A percentile compares a stretch with the other conserved stretches of the same genome.
phyloP scores from a whole-genome alignment of 2,797 vertebrate genomes.

The Parauchenoglanis ngamensis region DNA sequence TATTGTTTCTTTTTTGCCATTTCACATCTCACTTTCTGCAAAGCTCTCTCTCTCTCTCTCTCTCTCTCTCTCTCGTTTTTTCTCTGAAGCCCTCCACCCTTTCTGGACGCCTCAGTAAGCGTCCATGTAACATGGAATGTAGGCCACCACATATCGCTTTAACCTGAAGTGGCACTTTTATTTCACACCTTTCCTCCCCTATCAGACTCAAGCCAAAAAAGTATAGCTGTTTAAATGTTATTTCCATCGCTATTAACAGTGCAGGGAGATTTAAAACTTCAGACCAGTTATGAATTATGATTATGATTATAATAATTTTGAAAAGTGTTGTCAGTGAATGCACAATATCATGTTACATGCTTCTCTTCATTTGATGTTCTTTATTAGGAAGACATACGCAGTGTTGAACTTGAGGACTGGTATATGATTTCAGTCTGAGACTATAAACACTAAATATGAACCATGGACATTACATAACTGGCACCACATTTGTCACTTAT shows the following conservation, averaged over 20 bases:
- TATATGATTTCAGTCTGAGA: not conserved
- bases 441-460: not conserved
- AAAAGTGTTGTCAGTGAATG: constrained; percentile 19
- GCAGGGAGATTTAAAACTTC: constrained; percentile 4
- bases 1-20: too few species aligned
- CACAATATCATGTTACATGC: not conserved
- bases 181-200: constrained; percentile 43
- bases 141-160: constrained; percentile 39
- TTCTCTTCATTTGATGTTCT: not conserved
- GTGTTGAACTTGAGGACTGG: not conserved
- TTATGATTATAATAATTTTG: not conserved
- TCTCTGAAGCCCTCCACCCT: constrained; percentile 21
- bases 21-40: too few species aligned
- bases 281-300: not conserved
- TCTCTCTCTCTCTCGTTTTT: not conserved
- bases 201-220: constrained; percentile 41
- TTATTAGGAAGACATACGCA: not conserved
- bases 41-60: not conserved
- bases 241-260: constrained; percentile 6
- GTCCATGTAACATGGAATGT: constrained; percentile 34
- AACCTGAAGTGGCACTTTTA: constrained; percentile 46
- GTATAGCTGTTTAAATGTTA: constrained; percentile 22
- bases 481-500: constrained; percentile 4
- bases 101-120: constrained; percentile 26
- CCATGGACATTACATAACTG: not conserved